Base-by-base conservation (phyloP, 2,113 vertebrate species). In the Toxotes jaculatrix region DNA sequence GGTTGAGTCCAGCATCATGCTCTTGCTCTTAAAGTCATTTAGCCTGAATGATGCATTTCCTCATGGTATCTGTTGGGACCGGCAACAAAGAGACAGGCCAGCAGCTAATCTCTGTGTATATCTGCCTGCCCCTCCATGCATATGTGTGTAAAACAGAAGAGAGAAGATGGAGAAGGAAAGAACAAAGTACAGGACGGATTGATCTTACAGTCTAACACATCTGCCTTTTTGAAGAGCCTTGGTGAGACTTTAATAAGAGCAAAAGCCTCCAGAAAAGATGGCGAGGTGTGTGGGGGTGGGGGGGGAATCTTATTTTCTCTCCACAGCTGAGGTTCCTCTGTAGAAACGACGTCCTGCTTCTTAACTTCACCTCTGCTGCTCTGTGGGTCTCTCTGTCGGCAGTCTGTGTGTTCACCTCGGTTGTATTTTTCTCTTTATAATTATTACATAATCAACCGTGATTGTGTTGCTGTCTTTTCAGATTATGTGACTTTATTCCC, bases 11-110 rank as follows among this genome's bases (percentile, higher is more conserved):
- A 40, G 43, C 64, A 74, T 69, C 73, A 81, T 86, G 8, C 84
- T 89, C 83, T 80, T 86, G 8, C 84, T 89, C 83, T 80, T 88
- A 71, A 82, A 82, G 77, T 79, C 56, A 71, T 87, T 89, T 79
- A 19, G 65, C 51, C 72, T n/a, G 72, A 60, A 62, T 86, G 83
- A 87, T 84, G 62, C 53, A 82, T 87, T 73, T 85, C 66, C 70
- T 69, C 9, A 21, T 43, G 66, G 67, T 38, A 67, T 86, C 71
- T 53, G 70, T 80, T 77, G 66, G 55, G 49, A n/a, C 45, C 19
- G 66, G 74, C 63, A 31, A 57, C 53, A 34, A 61, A 0, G 36
- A 67, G 34, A 63, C 45, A 3, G 55, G 62, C n/a, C 56, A 43
- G 65, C 36, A 6, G 64, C 75, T 69, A 3, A 67, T 82, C 59